phyloP scores from a whole-genome alignment of 2,797 vertebrate genomes.

The Podarcis lilfordi region DNA sequence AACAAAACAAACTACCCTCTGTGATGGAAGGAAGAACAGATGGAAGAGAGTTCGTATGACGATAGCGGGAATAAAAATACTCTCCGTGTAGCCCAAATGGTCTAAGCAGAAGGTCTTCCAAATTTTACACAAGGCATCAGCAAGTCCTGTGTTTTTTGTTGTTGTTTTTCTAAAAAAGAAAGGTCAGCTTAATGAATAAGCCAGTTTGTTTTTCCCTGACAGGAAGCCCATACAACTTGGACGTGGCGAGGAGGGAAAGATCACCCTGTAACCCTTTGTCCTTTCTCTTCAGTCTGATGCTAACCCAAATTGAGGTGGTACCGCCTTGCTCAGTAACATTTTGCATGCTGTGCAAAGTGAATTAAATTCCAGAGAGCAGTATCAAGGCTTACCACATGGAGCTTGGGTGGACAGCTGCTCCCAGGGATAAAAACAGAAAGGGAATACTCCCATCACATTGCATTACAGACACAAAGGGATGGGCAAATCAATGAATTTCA shows the following conservation, averaged over 20 bases:
- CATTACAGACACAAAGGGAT: neutral
- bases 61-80: neutral
- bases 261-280: constrained; percentile 66
- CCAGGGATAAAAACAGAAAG: constrained; percentile 1
- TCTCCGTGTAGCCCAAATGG: neutral
- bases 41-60: neutral
- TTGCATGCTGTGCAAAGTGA: neutral
- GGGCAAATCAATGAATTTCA: no score
- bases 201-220: constrained; percentile 44
- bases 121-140: constrained; percentile 42
- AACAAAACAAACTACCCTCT: neutral
- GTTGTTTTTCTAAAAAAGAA: constrained; percentile 49
- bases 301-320: constrained; percentile 34
- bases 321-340: constrained; percentile 49
- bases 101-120: constrained; percentile 11
- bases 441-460: neutral
- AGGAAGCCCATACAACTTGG: constrained; percentile 59
- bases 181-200: constrained; percentile 52
- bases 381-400: neutral
- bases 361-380: neutral
- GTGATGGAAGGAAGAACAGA: neutral
- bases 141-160: constrained; percentile 12
- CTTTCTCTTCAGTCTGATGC: constrained; percentile 63
- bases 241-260: constrained; percentile 56
- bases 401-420: constrained; percentile 35